Base-by-base conservation (phyloP, 23 tunicate genomes). In the Styela clava region DNA sequence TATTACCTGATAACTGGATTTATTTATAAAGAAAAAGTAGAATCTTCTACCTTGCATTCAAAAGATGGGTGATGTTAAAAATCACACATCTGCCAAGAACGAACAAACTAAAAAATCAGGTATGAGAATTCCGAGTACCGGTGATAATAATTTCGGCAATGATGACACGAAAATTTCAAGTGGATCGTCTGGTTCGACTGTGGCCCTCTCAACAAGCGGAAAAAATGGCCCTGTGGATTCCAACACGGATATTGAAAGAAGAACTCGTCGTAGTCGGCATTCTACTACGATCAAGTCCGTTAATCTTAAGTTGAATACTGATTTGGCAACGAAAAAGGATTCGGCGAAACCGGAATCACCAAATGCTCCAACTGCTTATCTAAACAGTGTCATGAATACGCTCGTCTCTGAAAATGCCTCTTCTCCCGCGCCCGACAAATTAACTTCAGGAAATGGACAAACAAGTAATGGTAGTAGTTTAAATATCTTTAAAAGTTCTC, bases 331-430 rank as follows among this genome's bases (percentile, higher is more conserved):
- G 7, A 65, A 28, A 65, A 65, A 65, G 7, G 64, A 19, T 19
- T 19, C 21, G 64, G 21, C 64, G 21, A 68, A 68, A 68, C 35
- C 32, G 32, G 34, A 18, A 26, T 71, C 77, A 26, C 77, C 77
- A 34, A 29, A 34, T 34, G 77, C 16, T 32, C 77, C 77, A 32
- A 34, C 77, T 21, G 23, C 77, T 26, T 71, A 71, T 71, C 29
- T 71, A 30, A 71, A 71, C 37, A 71, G 77, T 71, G 77, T 71
- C 37, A 27, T 33, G 34, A 71, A 34, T 32, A 71, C 32, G 3
- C 34, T 27, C 20, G 34, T 28, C 29, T 71, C 24, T 26, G 77
- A 71, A 28, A 28, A 21, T 7, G 32, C 16, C 12, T 26, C 35
- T 21, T 71, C 77, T 3, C 77, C 77, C 16, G 34, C 29, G 34